Conservation (phyloP, 30 jellyfish, hydroid and myxozoan genomes). For the Aurelia coerulea region DNA sequence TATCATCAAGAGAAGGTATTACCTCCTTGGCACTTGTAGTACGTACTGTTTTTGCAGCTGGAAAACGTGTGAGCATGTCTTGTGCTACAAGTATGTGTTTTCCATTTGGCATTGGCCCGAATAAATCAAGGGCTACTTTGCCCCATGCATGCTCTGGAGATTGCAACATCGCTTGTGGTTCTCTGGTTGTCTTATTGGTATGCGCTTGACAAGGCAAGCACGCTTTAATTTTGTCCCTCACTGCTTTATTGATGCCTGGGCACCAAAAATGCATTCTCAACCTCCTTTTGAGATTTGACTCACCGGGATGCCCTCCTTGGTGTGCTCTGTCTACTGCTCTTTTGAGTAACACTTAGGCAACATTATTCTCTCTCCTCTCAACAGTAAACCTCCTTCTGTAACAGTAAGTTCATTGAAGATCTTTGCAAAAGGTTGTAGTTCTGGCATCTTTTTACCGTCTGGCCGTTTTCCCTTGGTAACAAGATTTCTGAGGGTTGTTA, state of each 20-base stretch:
- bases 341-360: constrained; percentile 46
- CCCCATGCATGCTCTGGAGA: constrained; percentile 61
- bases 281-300: constrained; percentile 25
- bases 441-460: constrained; percentile 13
- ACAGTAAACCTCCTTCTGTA: constrained; percentile 54
- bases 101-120: constrained; percentile 72
- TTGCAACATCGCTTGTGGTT: constrained; percentile 34
- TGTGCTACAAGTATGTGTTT: constrained; percentile 62
- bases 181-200: constrained; percentile 59
- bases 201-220: constrained; percentile 59
- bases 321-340: constrained; percentile 52
- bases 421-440: constrained; percentile 25
- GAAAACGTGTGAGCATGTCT: constrained; percentile 34
- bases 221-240: background rate
- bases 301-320: constrained; percentile 79
- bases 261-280: constrained; percentile 65
- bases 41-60: constrained; percentile 60
- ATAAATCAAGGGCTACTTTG: constrained; percentile 56
- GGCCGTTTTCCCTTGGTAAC: constrained; percentile 10
- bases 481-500: constrained; percentile 25
- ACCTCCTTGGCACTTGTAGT: constrained; percentile 43
- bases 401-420: constrained; percentile 43
- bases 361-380: constrained; percentile 32
- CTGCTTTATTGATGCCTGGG: constrained; percentile 43
- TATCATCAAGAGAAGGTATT: constrained; percentile 46